Base-by-base conservation (phyloP, 2,797 vertebrate species). In the Calcarius lapponicus region DNA sequence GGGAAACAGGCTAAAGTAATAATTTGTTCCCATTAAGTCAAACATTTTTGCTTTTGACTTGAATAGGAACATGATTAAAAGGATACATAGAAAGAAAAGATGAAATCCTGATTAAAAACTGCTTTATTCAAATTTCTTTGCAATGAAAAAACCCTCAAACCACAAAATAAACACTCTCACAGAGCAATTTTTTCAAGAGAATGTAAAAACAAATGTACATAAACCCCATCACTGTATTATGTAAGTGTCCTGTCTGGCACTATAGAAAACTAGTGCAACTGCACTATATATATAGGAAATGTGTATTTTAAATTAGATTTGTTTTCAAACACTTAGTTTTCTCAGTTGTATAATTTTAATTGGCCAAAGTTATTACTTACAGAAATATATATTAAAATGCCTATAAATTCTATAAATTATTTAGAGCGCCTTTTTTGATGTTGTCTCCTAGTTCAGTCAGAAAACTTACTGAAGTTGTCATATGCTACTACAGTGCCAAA, bases 1-100 rank as follows among this genome's bases (percentile, higher is more conserved):
- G 15, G 24, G 24, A 94, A 92, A 64, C 34, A 78, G 0, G 2
- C 17, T 92, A 85, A 84, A 64, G 76, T 36, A 95, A 88, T 70
- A 57, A 80, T 50, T 66, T 94, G 83, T 73, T 94, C 90, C 61
- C 74, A 91, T 94, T 96, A 95, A 95, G 93, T 95, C 90, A 93
- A 56, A 50, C 29, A 5, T 56, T 92, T 91, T 91, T 70, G 45
- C 48, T 90, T 91, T 76, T 70, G 58, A 90, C 70, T 93, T 85
- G 32, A 90, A 75, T 42, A 86, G 43, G 17, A 91, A 81, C 32
- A 76, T 50, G 71, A 94, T 90, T 90, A 91, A 94, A 93, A 92
- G 36, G 43, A 76, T 78, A 71, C 38, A 45, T 24, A 45, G 66
- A 78, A 96, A 93, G 71, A 64, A 69, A 4, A 88, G 72, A 75